Percentiles rank a stretch among this genome's conserved stretches.
These are phyloP conservation scores for Athene cunicularia DNA, from an alignment of 2,113 vertebrate genomes.

Conservation along the genomic window DNA sequence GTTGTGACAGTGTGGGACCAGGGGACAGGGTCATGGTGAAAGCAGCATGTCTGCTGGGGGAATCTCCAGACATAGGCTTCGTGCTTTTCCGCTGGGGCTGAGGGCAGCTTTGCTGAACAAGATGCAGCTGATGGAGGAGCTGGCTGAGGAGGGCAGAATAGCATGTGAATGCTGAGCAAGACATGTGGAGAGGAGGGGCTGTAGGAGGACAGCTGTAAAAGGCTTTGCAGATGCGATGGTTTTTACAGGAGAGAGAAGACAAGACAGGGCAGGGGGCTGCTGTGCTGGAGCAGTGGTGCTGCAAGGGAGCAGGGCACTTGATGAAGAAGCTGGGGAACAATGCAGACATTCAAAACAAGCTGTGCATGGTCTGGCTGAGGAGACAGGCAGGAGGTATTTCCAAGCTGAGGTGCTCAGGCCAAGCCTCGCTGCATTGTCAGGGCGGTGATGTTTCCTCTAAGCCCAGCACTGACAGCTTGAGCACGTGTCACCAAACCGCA, in stretches of 20 bases:
- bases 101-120: neutral
- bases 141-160: neutral
- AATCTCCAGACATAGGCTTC: neutral
- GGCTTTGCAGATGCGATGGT: neutral
- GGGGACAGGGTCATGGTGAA: accelerated
- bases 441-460: neutral
- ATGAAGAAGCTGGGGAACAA: neutral
- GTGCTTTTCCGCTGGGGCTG: accelerated
- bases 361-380: neutral
- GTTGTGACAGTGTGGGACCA: neutral
- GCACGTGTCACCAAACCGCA: constrained; percentile 11
- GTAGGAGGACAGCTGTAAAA: neutral
- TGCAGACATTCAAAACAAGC: neutral
- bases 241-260: neutral
- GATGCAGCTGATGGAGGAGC: neutral
- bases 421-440: neutral
- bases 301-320: neutral
- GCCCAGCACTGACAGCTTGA: constrained; percentile 6
- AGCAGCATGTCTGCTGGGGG: neutral
- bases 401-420: neutral
- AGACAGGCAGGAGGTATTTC: neutral
- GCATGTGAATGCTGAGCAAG: neutral
- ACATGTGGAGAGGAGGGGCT: neutral
- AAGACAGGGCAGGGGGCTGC: neutral
- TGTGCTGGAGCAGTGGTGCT: neutral